Evolutionary conservation across 2,113 vertebrate species (phyloP), one percentile per base, ranked within the genome.

Genomic region (Empidonax alnorum): DNA sequence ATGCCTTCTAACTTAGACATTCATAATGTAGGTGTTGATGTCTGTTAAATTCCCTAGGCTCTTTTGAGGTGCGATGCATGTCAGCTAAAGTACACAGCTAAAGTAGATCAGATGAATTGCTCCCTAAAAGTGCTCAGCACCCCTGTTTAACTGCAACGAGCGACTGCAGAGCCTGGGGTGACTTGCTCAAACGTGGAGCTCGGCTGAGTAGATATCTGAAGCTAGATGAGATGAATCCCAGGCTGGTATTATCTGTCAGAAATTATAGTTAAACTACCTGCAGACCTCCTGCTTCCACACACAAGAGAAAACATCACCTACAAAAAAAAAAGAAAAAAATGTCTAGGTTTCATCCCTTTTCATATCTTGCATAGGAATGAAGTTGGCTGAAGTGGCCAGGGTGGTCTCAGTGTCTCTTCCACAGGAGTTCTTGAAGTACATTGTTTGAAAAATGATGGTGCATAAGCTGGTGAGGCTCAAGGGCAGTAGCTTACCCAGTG

Each of bases 361-460:
- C 68, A 53, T 72, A 25, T 27, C 30, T 63, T 46, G 20, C 8
- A 15, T 15, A 39, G 6, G 44, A 87, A 31, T 0, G 0, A 50
- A 67, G 24, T 44, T 0, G 0, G 12, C 3, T 62, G 62, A 80
- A 52, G 46, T 37, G 37, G 30, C 33, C 63, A 72, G 42, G n/a
- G 47, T 44, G 69, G 73, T 62, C 68, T 90, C 73, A 93, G 42
- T 2, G 0, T 33, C 86, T 47, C 33, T 93, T 96, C 85, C 37
- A 20, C 25, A 50, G 52, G 15, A 89, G 96, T 96, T 97, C 78
- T 82, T 87, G 75, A 95, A 97, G 93, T 84, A 79, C 94, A 94
- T 86, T 96, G 91, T 92, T 97, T 98, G 97, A 98, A 98, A 98
- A 98, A 98, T 92, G 93, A 96, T 97, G 86, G 96, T 96, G 95